Evolutionary conservation across 2,113 vertebrate genomes (phyloP).

Genomic region (Glaucomys volans): DNA sequence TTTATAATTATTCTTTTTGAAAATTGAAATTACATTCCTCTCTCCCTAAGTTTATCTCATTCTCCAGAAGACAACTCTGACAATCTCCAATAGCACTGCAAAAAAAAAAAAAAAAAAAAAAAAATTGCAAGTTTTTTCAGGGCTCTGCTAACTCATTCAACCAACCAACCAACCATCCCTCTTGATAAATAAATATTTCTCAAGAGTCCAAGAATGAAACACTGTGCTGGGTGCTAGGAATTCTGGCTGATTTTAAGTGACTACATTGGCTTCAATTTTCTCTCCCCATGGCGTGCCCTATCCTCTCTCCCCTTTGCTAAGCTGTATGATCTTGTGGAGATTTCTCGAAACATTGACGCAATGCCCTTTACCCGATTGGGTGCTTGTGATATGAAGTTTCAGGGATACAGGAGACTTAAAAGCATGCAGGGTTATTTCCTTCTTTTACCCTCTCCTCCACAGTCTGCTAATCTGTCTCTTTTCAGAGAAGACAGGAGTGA

Average conservation of each 20-base stretch:
- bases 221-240: not conserved
- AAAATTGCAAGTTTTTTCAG: not conserved
- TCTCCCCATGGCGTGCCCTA: not conserved
- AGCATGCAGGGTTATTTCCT: not conserved
- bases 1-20: not conserved
- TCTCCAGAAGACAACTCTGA: not conserved
- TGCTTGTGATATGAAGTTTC: not conserved
- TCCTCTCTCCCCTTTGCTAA: not conserved
- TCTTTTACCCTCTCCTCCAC: not conserved
- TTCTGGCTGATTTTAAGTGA: not conserved
- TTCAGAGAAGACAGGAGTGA: not conserved
- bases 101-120: not conserved
- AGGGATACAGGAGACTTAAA: not conserved
- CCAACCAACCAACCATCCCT: not conserved
- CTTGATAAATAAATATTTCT: slow-evolving; percentile 28
- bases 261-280: not conserved
- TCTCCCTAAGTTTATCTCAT: not conserved
- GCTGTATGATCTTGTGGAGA: not conserved
- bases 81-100: not conserved
- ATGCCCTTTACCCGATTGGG: too few relatives aligned
- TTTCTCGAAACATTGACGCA: not conserved
- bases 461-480: not conserved
- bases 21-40: not conserved
- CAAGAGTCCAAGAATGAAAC: not conserved
- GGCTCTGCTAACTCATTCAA: not conserved